Percentiles rank a stretch among this genome's conserved stretches.
phyloP scores from a whole-genome alignment of 2,797 vertebrate species.

The Chaetophractus vellerosus region DNA sequence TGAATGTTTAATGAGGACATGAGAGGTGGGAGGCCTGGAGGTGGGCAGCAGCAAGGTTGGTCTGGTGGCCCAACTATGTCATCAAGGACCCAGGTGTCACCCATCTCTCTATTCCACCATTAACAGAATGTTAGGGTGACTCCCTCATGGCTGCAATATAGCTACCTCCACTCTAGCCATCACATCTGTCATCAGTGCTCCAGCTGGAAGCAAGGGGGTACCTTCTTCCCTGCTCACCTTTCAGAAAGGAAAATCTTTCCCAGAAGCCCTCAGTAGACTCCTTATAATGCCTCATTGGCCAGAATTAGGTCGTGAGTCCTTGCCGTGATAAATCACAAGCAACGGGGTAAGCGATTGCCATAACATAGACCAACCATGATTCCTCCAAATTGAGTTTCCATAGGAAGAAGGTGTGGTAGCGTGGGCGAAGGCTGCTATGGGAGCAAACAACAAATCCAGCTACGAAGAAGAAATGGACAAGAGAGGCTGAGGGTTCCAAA shows the following conservation, averaged over 20 bases:
- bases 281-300: neutral
- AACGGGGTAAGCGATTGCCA: neutral
- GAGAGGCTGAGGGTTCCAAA: neutral
- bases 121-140: neutral
- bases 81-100: neutral
- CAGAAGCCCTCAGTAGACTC: neutral
- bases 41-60: neutral
- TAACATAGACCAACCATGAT: neutral
- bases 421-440: neutral
- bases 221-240: neutral
- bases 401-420: neutral
- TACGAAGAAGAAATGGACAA: neutral
- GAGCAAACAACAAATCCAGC: neutral
- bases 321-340: neutral
- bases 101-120: neutral
- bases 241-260: neutral
- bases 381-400: neutral
- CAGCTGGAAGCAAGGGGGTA: neutral
- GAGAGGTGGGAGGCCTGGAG: neutral
- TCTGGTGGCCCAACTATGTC: neutral
- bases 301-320: neutral
- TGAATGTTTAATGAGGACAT: neutral
- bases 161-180: slow-evolving; percentile 2
- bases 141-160: neutral
- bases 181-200: neutral